Evolutionary conservation across 1,140 invertebrate species (phyloP).

Genomic region (Drosophila pseudoananassae): DNA sequence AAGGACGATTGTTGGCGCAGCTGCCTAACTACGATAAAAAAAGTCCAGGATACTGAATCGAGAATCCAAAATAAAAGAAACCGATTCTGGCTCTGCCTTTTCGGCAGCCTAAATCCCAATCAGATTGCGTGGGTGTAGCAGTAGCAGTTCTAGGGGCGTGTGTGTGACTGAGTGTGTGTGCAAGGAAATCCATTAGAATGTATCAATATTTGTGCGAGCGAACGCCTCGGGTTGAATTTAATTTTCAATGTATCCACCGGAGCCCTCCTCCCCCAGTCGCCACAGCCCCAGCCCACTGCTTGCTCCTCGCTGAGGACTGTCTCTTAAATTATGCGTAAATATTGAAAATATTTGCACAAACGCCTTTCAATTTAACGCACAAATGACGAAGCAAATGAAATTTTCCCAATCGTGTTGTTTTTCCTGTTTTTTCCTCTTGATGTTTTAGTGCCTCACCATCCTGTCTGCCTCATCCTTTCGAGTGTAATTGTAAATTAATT

Average conservation of each 20-base stretch:
- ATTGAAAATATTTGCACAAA: slow-evolving; percentile 75
- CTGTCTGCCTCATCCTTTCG: not conserved
- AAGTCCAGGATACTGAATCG: not conserved
- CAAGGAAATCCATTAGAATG: slow-evolving; percentile 79
- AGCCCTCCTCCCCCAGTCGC: not conserved
- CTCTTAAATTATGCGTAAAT: slow-evolving; percentile 75
- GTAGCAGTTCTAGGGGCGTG: slow-evolving; percentile 5
- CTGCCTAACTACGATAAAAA: slow-evolving; percentile 77
- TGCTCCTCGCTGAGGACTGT: slow-evolving; percentile 6
- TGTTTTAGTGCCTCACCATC: slow-evolving; percentile 60
- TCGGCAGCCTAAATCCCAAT: slow-evolving; percentile 53
- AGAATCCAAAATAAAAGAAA: not conserved
- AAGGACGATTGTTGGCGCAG: slow-evolving; percentile 70
- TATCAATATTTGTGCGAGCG: slow-evolving; percentile 79
- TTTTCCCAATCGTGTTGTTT: slow-evolving; percentile 18
- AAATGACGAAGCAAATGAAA: slow-evolving; percentile 51
- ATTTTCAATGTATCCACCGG: slow-evolving; percentile 68
- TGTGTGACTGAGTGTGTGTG: slow-evolving; percentile 29
- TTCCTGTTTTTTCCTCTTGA: slow-evolving; percentile 8
- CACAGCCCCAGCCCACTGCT: not conserved
- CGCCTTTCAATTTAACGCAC: slow-evolving; percentile 66
- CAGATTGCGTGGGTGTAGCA: slow-evolving; percentile 20
- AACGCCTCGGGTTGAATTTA: slow-evolving; percentile 75
- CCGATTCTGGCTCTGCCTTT: slow-evolving; percentile 42
- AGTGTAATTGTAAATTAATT: slow-evolving; percentile 75